Evolutionary conservation across 2,113 vertebrate species (phyloP).

Genomic region (Anser cygnoides): DNA sequence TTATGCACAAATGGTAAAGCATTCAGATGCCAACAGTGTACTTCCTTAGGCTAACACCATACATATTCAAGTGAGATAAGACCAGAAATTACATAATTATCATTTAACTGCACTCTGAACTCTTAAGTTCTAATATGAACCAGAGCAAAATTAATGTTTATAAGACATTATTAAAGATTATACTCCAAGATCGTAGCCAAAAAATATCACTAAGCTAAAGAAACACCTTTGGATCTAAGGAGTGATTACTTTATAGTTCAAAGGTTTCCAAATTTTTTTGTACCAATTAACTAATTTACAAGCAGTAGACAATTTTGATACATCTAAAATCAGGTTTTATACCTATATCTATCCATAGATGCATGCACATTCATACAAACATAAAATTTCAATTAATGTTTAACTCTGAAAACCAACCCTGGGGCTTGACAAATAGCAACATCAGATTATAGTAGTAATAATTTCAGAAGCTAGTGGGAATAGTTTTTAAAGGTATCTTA

Average conservation of each 20-base stretch:
- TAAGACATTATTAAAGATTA: not conserved
- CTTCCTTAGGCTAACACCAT: not conserved
- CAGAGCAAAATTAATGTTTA: no score
- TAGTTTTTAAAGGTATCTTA: not conserved
- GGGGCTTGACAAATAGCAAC: not conserved
- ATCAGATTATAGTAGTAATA: not conserved
- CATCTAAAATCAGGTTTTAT: not conserved
- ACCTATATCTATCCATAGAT: not conserved
- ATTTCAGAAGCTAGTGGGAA: not conserved
- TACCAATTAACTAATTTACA: not conserved
- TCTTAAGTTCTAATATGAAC: not conserved
- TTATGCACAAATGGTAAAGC: not conserved
- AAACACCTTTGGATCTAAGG: not conserved
- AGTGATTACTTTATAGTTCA: not conserved
- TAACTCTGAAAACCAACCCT: not conserved
- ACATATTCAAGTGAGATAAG: not conserved
- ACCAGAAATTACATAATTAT: not conserved
- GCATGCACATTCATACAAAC: not conserved
- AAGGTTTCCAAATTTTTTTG: not conserved
- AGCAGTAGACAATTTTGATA: not conserved
- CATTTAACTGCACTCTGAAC: not conserved
- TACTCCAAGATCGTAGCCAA: not conserved
- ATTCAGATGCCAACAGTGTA: fast-evolving
- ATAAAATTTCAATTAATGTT: not conserved
- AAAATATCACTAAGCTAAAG: not conserved